Base-by-base conservation (phyloP, 2,113 vertebrate species). In the Osmerus eperlanus region DNA sequence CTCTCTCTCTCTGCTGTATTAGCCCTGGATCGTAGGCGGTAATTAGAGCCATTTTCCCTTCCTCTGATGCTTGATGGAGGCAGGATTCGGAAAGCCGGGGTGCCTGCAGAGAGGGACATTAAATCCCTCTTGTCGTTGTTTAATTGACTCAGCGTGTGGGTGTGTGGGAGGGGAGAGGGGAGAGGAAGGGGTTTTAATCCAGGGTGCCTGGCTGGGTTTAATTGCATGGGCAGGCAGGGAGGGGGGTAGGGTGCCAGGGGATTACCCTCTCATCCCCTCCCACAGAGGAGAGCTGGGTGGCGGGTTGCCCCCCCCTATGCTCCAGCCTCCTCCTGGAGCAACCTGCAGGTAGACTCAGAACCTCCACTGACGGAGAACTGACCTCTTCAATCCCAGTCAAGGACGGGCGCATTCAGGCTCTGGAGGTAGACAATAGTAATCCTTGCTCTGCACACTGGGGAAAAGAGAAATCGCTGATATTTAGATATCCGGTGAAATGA, bases 1-100 rank as follows among this genome's bases (percentile, higher is more conserved):
- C 4, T 41, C 36, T 8, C 36, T 8, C 36, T 41, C 36, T 41
- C 36, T 41, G 36, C 36, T 41, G 36, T 41, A 41, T 41, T 63
- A 18, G 56, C n/a, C 23, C 13, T 61, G 32, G 28, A 41, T 61
- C 19, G 41, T 18, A 62, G 19, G 19, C 59, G 21, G 29, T 32
- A 62, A 77, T 68, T 68, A 81, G 41, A 58, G 70, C 56, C 64
- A 52, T 75, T 72, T 78, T 56, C 70, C 59, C 67, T 78, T 75
- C 56, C 73, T 73, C 69, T 66, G 76, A 58, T 69, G 64, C 75
- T 76, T 75, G 80, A 78, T 77, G 76, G 73, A 72, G 72, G 73
- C 68, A 59, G 68, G 70, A 52, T 68, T 64, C 36, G 47, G 73
- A 67, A 47, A 65, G 18, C 14, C 47, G 61, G 63, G 41, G 55